Evolutionary conservation across 2,797 vertebrate species (phyloP).

Genomic region (Megalops cyprinoides): DNA sequence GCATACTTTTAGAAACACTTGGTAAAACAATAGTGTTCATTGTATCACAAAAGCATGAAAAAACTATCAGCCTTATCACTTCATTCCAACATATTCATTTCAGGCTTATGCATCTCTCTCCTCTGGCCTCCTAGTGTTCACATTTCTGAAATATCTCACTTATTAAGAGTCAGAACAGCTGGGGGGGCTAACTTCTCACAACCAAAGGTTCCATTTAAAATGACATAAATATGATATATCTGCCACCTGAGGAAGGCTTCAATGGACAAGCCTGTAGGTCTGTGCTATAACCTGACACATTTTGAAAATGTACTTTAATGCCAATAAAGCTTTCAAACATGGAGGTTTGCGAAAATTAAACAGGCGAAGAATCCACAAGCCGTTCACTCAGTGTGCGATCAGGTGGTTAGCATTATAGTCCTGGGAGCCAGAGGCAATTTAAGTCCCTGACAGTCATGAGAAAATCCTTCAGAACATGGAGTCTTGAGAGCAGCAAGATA

Average conservation of each 20-base stretch:
- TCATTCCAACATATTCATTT: slow-evolving; percentile 4
- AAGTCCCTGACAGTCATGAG: slow-evolving; percentile 63
- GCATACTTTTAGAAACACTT: slow-evolving; percentile 6
- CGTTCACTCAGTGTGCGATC: slow-evolving; percentile 65
- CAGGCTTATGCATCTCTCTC: slow-evolving; percentile 3
- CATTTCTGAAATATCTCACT: slow-evolving; percentile 14
- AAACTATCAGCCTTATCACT: slow-evolving; percentile 6
- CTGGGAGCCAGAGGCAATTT: slow-evolving; percentile 62
- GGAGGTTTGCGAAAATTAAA: slow-evolving; percentile 60
- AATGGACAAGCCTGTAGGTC: background rate
- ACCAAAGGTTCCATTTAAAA: background rate
- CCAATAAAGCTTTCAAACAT: background rate
- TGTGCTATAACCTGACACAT: background rate
- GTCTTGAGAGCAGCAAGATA: slow-evolving; percentile 61
- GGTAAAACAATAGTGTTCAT: background rate
- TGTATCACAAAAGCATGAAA: background rate
- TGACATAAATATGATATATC: background rate
- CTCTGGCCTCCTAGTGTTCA: background rate
- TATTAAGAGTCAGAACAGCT: slow-evolving; percentile 4
- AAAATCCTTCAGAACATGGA: slow-evolving; percentile 69
- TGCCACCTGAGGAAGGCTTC: background rate
- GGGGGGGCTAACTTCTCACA: background rate
- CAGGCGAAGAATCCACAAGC: slow-evolving; percentile 57
- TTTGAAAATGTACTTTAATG: background rate
- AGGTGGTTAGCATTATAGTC: slow-evolving; percentile 78